A percentile compares a stretch with the other conserved stretches of the same genome.
Conservation (phyloP, 2,797 vertebrate genomes). For the Mormyrus hasselquistii region DNA sequence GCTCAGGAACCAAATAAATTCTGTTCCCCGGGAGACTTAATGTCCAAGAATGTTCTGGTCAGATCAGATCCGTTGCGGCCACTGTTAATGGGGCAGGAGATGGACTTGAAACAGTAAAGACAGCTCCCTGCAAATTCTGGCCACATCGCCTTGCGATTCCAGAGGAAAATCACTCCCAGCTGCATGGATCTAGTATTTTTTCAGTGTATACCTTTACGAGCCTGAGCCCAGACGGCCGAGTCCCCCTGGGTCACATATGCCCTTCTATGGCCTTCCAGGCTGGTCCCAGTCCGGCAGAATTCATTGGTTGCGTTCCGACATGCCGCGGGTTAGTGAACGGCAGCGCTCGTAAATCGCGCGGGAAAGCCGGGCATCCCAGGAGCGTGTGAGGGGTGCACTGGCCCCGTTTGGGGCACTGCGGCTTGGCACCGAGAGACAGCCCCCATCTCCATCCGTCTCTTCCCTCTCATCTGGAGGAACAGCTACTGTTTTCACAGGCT, state of each 20-base stretch:
- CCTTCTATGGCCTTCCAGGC: not conserved
- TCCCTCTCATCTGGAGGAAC: not conserved
- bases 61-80: not conserved
- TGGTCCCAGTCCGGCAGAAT: not conserved
- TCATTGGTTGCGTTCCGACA: conserved; percentile 8
- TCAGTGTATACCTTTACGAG: not conserved
- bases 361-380: not conserved
- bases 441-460: not conserved
- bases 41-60: not conserved
- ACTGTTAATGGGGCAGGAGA: not conserved
- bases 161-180: not conserved
- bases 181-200: not conserved
- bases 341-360: not conserved
- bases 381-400: not conserved
- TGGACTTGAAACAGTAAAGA: not conserved
- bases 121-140: not conserved
- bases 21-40: not conserved
- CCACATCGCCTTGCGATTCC: not conserved
- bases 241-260: not conserved
- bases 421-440: not conserved
- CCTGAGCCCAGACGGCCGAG: not conserved
- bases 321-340: not conserved
- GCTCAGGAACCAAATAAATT: not conserved
- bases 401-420: not conserved
- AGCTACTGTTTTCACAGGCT: not conserved